Conservation (phyloP, 2,888 invertebrate genomes). For the Epinotia bilunana region DNA sequence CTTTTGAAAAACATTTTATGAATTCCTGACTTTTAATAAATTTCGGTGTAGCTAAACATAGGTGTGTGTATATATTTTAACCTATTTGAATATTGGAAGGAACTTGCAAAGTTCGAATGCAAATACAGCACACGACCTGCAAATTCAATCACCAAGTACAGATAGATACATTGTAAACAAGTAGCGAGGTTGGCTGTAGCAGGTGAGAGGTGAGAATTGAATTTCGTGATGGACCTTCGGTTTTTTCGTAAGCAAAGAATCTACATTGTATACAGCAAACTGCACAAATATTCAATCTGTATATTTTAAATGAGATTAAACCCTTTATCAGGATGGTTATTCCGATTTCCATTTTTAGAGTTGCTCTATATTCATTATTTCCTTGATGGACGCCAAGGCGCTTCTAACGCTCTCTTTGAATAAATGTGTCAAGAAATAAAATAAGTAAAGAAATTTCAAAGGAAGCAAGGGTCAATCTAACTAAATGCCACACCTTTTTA, state of each 20-base stretch:
- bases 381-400: constrained; percentile 1
- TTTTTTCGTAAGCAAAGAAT: background rate
- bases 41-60: no score
- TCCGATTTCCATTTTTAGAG: background rate
- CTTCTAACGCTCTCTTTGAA: constrained; percentile 25
- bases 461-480: constrained; percentile 52
- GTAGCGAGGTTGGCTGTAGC: background rate
- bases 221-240: background rate
- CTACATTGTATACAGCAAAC: background rate
- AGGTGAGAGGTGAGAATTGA: background rate
- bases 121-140: background rate
- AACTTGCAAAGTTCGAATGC: background rate
- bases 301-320: background rate
- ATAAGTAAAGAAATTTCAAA: constrained; percentile 44
- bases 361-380: constrained; percentile 13
- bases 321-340: background rate
- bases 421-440: constrained; percentile 48
- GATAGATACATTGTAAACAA: background rate
- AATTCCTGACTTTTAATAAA: no score
- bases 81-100: background rate
- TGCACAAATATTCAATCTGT: constrained; percentile 1
- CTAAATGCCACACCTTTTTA: constrained; percentile 48
- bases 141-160: background rate
- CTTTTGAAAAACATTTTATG: no score
- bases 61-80: no score